phyloP scores from a whole-genome alignment of 2,113 vertebrate genomes.

The Tenebrosternarchus preto region DNA sequence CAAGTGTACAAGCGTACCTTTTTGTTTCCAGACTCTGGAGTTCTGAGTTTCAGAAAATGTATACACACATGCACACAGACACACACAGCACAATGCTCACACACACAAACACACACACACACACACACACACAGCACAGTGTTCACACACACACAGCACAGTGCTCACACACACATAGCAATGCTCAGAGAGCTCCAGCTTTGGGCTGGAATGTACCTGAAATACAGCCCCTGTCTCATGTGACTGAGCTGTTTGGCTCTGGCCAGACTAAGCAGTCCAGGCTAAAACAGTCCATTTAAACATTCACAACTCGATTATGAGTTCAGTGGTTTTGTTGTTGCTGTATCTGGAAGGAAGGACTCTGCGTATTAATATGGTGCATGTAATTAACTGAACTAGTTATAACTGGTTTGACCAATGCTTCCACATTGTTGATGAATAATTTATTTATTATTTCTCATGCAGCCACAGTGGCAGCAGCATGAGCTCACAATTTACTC shows the following conservation, averaged over 20 bases:
- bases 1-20: neutral
- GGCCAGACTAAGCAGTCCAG: neutral
- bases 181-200: slow-evolving; percentile 39
- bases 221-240: slow-evolving; percentile 32
- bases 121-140: slow-evolving; percentile 42
- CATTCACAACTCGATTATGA: neutral
- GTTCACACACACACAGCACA: slow-evolving; percentile 49
- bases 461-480: neutral
- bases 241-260: slow-evolving; percentile 1
- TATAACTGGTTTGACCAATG: too few relatives aligned
- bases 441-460: neutral
- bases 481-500: neutral
- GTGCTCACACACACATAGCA: slow-evolving; percentile 50
- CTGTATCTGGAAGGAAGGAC: neutral
- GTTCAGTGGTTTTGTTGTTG: neutral
- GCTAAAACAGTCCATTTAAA: slow-evolving; percentile 15
- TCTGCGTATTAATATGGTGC: neutral
- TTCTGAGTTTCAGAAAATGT: slow-evolving; percentile 14
- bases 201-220: slow-evolving; percentile 20
- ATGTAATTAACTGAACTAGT: neutral
- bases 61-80: neutral
- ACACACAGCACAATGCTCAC: too few relatives aligned
- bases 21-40: neutral
- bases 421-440: neutral
- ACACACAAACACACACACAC: slow-evolving; percentile 38